These are phyloP conservation scores for Anastrepha obliqua DNA, from an alignment of 1,140 invertebrate genomes.

Conservation along the genomic window DNA sequence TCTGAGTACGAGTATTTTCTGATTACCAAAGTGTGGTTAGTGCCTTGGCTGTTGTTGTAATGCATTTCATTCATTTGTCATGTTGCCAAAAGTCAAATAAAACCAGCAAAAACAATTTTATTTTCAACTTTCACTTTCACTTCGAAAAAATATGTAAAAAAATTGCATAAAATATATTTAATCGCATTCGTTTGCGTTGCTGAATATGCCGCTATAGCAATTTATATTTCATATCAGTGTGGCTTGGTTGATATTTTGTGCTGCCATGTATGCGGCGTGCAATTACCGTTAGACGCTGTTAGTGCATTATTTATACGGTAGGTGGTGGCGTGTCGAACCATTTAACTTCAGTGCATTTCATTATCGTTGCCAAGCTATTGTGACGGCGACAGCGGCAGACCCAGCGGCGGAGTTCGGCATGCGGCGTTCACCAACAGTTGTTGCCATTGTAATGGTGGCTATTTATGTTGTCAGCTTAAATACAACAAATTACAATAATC, in stretches of 20 bases:
- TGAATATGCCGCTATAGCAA: not conserved
- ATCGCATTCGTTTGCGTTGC: not conserved
- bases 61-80: conserved; percentile 41
- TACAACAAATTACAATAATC: conserved; percentile 18
- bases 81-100: conserved; percentile 37
- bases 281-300: conserved; percentile 50
- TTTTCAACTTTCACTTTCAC: conserved; percentile 44
- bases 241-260: not conserved
- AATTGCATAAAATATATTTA: conserved; percentile 3
- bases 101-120: conserved; percentile 28
- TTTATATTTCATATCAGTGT: not conserved
- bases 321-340: conserved; percentile 43
- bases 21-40: conserved; percentile 12
- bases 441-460: conserved; percentile 8
- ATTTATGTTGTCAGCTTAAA: conserved; percentile 24
- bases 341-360: conserved; percentile 47
- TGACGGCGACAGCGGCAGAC: not conserved
- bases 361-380: conserved; percentile 12
- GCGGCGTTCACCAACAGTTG: not conserved
- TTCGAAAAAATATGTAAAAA: conserved; percentile 13
- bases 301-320: conserved; percentile 35
- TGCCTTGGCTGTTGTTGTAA: not conserved
- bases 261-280: not conserved
- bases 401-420: not conserved
- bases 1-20: not conserved